These are phyloP conservation scores for Pseudobourletiella spinata DNA, from an alignment of 1,140 invertebrate genomes.

Conservation along the genomic window DNA sequence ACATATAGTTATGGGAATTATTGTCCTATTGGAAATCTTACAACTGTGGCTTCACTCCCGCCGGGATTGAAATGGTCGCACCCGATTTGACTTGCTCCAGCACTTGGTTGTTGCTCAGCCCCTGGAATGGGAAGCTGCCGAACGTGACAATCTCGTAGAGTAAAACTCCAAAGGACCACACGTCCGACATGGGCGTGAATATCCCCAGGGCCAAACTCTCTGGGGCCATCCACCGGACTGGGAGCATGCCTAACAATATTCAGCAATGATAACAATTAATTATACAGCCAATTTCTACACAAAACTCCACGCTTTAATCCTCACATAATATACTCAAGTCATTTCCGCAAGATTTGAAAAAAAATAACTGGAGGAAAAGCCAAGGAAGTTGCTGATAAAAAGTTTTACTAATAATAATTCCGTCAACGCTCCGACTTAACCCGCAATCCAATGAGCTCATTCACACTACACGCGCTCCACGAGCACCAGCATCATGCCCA, in stretches of 20 bases:
- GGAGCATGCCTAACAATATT: conserved; percentile 67
- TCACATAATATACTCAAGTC: no score
- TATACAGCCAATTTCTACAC: no score
- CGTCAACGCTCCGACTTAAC: no score
- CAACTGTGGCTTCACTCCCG: conserved; percentile 63
- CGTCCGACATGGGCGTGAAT: conserved; percentile 73
- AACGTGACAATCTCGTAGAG: conserved; percentile 71
- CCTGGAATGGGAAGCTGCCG: conserved; percentile 79
- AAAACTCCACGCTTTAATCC: no score
- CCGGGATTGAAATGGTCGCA: conserved; percentile 59
- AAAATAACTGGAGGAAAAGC: no score
- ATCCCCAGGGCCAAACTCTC: conserved; percentile 68
- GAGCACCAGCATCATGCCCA: no score
- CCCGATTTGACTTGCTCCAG: conserved; percentile 67
- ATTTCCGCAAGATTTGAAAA: no score
- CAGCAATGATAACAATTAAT: conserved; percentile 6
- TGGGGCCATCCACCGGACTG: conserved; percentile 86
- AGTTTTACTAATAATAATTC: no score
- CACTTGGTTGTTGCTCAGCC: conserved; percentile 73
- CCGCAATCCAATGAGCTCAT: no score
- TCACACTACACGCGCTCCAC: no score
- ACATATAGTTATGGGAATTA: conserved; percentile 1
- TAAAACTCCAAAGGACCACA: conserved; percentile 77
- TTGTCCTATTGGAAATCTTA: conserved; percentile 58
- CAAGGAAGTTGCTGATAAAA: no score